Evolutionary conservation across 30 jellyfish, hydroid and myxozoan species (phyloP).

Genomic region (Nemopilema nomurai): DNA sequence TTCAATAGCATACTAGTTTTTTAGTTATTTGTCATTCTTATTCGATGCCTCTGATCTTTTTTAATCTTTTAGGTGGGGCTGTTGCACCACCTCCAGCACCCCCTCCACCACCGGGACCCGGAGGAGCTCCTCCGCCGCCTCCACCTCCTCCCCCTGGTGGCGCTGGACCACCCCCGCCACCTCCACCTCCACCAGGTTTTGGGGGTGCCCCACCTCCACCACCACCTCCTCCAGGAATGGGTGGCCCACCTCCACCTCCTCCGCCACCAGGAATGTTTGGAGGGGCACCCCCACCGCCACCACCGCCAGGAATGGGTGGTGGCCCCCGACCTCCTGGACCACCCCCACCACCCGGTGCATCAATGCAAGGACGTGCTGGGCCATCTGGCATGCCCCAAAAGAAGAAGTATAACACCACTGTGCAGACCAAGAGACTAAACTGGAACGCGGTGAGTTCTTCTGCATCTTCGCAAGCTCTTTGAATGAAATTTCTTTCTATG

Average conservation of each 20-base stretch:
- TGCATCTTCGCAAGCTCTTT: too few relatives aligned
- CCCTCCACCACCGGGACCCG: constrained; percentile 88
- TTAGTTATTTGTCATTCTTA: too few relatives aligned
- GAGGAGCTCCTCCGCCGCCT: constrained; percentile 38
- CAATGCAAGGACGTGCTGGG: constrained; percentile 71
- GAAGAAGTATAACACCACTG: constrained; percentile 80
- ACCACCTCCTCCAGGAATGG: constrained; percentile 88
- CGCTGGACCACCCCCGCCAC: constrained; percentile 55
- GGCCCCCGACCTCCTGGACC: constrained; percentile 97
- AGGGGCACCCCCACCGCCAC: constrained; percentile 85
- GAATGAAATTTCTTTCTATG: too few relatives aligned
- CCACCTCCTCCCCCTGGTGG: constrained; percentile 72
- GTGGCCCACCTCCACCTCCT: constrained; percentile 90
- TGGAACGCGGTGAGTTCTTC: constrained; percentile 94
- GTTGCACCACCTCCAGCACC: constrained; percentile 75
- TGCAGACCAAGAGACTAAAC: constrained; percentile 87
- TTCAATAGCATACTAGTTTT: too few relatives aligned
- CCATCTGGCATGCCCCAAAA: constrained; percentile 87
- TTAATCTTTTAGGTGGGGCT: background rate
- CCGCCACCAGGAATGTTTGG: constrained; percentile 71
- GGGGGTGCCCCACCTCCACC: constrained; percentile 96
- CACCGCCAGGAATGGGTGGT: constrained; percentile 90
- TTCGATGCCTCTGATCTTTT: background rate
- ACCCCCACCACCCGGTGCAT: constrained; percentile 92
- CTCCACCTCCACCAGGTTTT: constrained; percentile 95